Base-by-base conservation (phyloP, 1,140 invertebrate species). In the Ooceraea biroi region DNA sequence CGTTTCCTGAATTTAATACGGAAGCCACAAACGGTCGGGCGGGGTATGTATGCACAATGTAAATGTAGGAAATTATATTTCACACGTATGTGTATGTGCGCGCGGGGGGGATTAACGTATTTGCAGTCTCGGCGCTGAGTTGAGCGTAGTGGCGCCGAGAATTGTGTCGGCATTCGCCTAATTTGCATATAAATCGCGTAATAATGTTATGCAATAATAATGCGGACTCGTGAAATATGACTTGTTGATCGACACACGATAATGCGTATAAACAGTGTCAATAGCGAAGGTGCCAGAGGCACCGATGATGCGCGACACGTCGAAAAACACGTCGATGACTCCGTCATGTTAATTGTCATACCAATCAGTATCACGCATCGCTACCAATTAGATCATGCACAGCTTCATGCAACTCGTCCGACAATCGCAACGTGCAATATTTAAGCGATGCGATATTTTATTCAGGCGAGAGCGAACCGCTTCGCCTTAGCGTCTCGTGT, bases 131-230 rank as follows among this genome's bases (percentile, higher is more conserved):
- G n/a, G 36, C 76, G 14, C 14, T 46, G 76, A 57, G 76, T 80
- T 80, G 55, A 80, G 65, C 76, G 57, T 71, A 36, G 52, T 71
- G 69, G 76, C 65, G 55, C 65, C 36, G 36, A 36, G 76, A 80
- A 80, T 80, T 69, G 76, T 50, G 44, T 65, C 76, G 65, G 76
- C 50, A 80, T 69, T 80, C 36, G 65, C 65, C 76, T 80, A 80
- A 80, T 80, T 80, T 80, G 76, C 76, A 80, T 80, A 80, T 80
- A 80, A 80, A 80, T 80, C 76, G 76, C 69, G 76, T 80, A 80
- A 80, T 80, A 80, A 80, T 80, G 65, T 80, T 80, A 80, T 80
- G 76, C 76, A 80, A 80, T 80, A 80, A 80, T 71, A 80, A 80
- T 80, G 65, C 25, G 76, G 52, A 80, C 71, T 80, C 65, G 57